Evolutionary conservation across 1,140 invertebrate species (phyloP).

Genomic region (Tetramorium parvispinum): DNA sequence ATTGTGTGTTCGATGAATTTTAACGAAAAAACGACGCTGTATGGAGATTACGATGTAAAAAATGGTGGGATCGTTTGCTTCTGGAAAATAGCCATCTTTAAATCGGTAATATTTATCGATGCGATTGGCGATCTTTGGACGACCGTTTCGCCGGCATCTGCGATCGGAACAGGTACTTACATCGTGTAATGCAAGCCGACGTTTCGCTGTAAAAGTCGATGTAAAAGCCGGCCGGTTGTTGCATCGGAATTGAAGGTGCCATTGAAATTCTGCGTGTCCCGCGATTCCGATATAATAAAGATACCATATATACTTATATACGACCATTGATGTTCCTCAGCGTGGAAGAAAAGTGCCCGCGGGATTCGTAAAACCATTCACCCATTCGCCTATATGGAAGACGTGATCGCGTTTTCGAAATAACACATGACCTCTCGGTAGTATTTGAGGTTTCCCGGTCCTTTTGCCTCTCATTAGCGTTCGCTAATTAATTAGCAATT

Average conservation of each 20-base stretch:
- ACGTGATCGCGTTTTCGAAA: slow-evolving; percentile 40
- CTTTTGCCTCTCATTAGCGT: slow-evolving; percentile 35
- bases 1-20: neutral
- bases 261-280: slow-evolving; percentile 39
- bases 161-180: slow-evolving; percentile 30
- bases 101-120: slow-evolving; percentile 34
- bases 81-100: slow-evolving; percentile 5
- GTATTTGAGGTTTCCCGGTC: slow-evolving; percentile 7
- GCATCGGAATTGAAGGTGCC: slow-evolving; percentile 28
- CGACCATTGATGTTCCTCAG: slow-evolving; percentile 10
- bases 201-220: slow-evolving; percentile 27
- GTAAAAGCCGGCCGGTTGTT: slow-evolving; percentile 7
- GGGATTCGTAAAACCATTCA: slow-evolving; percentile 24
- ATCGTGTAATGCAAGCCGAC: slow-evolving; percentile 19
- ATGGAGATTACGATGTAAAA: neutral
- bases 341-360: neutral
- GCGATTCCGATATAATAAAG: slow-evolving; percentile 48
- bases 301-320: slow-evolving; percentile 43
- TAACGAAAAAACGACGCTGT: neutral
- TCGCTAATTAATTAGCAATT: slow-evolving; percentile 54
- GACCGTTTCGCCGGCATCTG: slow-evolving; percentile 15
- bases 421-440: slow-evolving; percentile 5
- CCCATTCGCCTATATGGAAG: neutral
- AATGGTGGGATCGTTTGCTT: neutral
- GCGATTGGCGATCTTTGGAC: slow-evolving; percentile 17